phyloP scores from a whole-genome alignment of 2,888 invertebrate genomes.

The Drosophila infuscata region DNA sequence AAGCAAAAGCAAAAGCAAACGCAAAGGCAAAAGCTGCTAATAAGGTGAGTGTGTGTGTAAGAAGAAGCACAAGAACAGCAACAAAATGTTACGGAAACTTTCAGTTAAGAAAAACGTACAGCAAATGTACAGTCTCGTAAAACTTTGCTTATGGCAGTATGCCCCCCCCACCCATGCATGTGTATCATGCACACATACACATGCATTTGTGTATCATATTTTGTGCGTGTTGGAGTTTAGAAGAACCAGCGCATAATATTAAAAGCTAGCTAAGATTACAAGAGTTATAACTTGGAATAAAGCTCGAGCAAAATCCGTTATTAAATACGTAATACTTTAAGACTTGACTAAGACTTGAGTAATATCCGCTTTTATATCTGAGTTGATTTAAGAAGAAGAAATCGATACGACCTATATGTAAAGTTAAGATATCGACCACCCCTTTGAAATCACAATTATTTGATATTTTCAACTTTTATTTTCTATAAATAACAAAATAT shows the following conservation, averaged over 20 bases:
- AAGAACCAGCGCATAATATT: conserved; percentile 11
- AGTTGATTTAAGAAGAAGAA: background rate
- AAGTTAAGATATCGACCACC: background rate
- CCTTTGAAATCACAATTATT: background rate
- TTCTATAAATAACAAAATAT: background rate
- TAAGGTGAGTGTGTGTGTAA: conserved; percentile 42
- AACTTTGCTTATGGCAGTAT: conserved; percentile 53
- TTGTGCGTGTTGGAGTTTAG: conserved; percentile 14
- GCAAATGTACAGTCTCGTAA: conserved; percentile 24
- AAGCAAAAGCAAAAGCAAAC: conserved; percentile 45
- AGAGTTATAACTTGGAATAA: background rate
- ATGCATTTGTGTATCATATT: conserved; percentile 2
- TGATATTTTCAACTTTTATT: background rate
- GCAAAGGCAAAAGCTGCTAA: conserved; percentile 41
- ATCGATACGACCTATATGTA: background rate
- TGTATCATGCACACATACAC: background rate
- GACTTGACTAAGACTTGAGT: background rate
- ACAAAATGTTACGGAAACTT: conserved; percentile 59
- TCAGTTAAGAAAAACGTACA: conserved; percentile 61
- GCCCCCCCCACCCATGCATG: background rate
- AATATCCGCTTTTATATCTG: background rate
- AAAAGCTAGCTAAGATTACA: background rate
- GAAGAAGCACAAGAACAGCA: conserved; percentile 14
- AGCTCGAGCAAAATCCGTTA: conserved; percentile 1
- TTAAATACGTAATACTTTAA: background rate